These are phyloP conservation scores for Drosophila peninsularis DNA, from an alignment of 2,888 invertebrate species.

Conservation along the genomic window DNA sequence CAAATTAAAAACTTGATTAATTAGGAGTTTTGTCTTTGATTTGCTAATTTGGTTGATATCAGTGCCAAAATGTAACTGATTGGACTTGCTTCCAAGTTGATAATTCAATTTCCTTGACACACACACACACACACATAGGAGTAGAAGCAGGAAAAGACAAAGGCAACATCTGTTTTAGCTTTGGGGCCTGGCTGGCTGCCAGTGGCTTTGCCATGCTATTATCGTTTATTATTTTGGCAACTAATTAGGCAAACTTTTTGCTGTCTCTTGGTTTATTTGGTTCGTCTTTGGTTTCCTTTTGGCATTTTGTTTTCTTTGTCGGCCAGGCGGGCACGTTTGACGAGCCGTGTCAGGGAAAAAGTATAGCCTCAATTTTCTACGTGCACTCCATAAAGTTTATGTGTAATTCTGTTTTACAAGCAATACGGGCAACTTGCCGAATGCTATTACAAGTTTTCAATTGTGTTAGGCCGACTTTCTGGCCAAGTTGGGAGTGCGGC, in stretches of 20 bases:
- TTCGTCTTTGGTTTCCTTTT: constrained; percentile 27
- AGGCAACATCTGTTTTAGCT: constrained; percentile 22
- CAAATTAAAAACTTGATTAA: constrained; percentile 12
- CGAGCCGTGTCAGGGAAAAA: constrained; percentile 62
- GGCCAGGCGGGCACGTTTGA: constrained; percentile 63
- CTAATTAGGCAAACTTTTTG: constrained; percentile 73
- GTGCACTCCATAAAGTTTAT: constrained; percentile 73
- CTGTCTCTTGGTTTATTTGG: constrained; percentile 45
- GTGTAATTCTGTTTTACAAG: constrained; percentile 72
- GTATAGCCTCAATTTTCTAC: constrained; percentile 69
- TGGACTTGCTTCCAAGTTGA: constrained; percentile 44
- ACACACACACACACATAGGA: no score
- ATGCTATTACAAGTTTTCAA: constrained; percentile 78
- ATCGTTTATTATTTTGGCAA: constrained; percentile 65
- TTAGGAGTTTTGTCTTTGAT: constrained; percentile 9
- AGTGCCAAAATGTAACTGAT: constrained; percentile 12
- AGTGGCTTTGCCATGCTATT: constrained; percentile 45
- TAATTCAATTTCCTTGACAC: constrained; percentile 63
- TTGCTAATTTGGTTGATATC: constrained; percentile 10
- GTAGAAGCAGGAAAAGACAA: constrained; percentile 16
- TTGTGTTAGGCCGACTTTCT: constrained; percentile 63
- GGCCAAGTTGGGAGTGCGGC: constrained; percentile 32
- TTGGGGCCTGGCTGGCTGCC: constrained; percentile 7
- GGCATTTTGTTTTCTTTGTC: constrained; percentile 4
- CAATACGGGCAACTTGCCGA: constrained; percentile 59